Percentiles rank a stretch among this genome's conserved stretches.
phyloP scores from a whole-genome alignment of 2,888 invertebrate genomes.

The Theretra japonica region DNA sequence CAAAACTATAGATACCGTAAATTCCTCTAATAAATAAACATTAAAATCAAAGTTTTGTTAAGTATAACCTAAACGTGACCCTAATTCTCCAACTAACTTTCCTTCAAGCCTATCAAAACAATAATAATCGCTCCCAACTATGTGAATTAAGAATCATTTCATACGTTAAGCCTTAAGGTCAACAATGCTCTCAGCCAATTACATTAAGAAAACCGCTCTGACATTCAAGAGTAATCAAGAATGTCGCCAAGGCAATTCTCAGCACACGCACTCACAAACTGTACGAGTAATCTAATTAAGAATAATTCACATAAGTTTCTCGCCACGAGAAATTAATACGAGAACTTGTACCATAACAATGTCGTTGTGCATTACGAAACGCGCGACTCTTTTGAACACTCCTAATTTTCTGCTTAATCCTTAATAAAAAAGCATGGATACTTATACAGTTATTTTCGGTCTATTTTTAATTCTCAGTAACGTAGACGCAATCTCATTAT shows the following conservation, averaged over 20 bases:
- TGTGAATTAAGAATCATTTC: background rate
- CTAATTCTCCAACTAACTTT: background rate
- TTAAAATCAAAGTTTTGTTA: too few relatives aligned
- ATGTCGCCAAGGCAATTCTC: conserved; percentile 6
- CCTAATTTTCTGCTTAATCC: background rate
- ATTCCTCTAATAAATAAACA: too few relatives aligned
- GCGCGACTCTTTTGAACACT: background rate
- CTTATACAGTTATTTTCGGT: too few relatives aligned
- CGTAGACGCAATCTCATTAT: too few relatives aligned
- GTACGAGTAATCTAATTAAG: conserved; percentile 23
- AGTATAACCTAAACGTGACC: too few relatives aligned
- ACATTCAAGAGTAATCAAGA: conserved; percentile 9
- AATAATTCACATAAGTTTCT: conserved; percentile 23
- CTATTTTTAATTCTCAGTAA: too few relatives aligned
- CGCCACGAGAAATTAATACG: conserved; percentile 3
- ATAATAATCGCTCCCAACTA: background rate
- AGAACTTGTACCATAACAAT: conserved; percentile 20
- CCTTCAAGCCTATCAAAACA: background rate
- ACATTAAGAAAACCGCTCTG: background rate
- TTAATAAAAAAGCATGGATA: background rate
- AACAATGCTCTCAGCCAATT: background rate
- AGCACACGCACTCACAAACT: conserved; percentile 1
- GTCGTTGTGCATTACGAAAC: conserved; percentile 1
- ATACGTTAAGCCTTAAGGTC: background rate
- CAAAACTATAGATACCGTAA: too few relatives aligned